Conservation (phyloP, 2,797 vertebrate genomes). For the Erpetoichthys calabaricus region DNA sequence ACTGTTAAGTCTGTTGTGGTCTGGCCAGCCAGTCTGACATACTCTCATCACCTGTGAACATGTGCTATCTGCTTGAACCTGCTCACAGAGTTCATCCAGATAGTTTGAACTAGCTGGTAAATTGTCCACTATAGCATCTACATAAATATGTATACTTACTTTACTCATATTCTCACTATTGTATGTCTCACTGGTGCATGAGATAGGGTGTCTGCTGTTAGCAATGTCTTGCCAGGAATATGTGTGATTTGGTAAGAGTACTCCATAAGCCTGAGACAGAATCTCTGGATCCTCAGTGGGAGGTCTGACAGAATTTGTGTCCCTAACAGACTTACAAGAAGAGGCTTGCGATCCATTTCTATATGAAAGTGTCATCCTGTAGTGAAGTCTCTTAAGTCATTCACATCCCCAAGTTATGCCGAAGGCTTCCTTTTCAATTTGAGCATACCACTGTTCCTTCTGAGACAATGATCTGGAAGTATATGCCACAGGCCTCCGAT, state of each 20-base stretch:
- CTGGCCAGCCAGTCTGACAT: constrained; percentile 9
- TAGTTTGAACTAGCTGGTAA: constrained; percentile 10
- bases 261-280: constrained; percentile 4
- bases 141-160: constrained; percentile 7
- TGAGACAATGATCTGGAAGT: not conserved
- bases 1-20: not conserved
- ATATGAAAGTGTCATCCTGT: not conserved
- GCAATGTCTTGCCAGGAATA: no score
- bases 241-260: constrained; percentile 11
- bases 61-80: constrained; percentile 11
- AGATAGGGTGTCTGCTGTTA: no score
- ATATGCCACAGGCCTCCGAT: constrained; percentile 3
- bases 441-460: not conserved
- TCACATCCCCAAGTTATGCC: constrained; percentile 1
- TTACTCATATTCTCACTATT: no score
- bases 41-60: constrained; percentile 11
- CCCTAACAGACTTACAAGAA: not conserved
- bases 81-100: constrained; percentile 2
- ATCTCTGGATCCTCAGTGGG: constrained; percentile 7
- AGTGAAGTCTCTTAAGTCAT: constrained; percentile 2
- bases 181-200: no score
- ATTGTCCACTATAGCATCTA: constrained; percentile 1
- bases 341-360: not conserved
- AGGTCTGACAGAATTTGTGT: constrained; percentile 5
- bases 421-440: constrained; percentile 1